Evolutionary conservation across 2,113 vertebrate genomes (phyloP), one percentile per base, ranked within the genome.

Genomic region (Gymnogyps californianus): DNA sequence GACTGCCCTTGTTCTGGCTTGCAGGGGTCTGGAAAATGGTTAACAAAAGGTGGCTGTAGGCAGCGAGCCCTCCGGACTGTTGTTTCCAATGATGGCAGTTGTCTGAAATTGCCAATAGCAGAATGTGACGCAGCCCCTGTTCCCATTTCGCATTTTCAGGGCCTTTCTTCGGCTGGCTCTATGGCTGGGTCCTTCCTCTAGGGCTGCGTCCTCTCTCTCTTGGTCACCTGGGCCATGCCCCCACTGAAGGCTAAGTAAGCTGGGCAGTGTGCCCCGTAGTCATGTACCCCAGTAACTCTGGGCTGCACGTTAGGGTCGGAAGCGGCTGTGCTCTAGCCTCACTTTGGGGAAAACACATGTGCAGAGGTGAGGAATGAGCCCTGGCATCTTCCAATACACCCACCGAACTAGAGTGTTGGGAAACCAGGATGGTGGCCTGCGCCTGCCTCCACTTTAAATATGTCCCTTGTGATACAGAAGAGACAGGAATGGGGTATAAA

Each of bases 241-340:
- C 7, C 10, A 1, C 19, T 11, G 26, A 36, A 70, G 46, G 9
- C 13, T 66, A 32, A 44, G 47, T 6, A 55, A 91, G 20, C 8
- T 47, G n/a, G 20, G 26, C 1, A 0, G 8, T 24, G 20, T 71
- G 11, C 5, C 38, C 20, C 0, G 0, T 58, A n/a, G n/a, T 42
- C 17, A 22, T 5, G 5, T 34, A 58, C 11, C 14, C 36, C 22
- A 31, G 19, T 26, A 66, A 40, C 34, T 29, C 55, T 13, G 12
- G 28, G 54, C 31, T 46, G 13, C 19, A 58, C 0, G 0, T 18
- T 52, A 36, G 44, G 10, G 32, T 64, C 0, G 7, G 51, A 72
- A 74, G 29, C 34, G 21, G 13, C 24, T 1, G 1, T 34, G 20
- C 4, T 59, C n/a, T 62, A 8, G 14, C 40, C 14, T 79, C 15